Evolutionary conservation across 53 echinoderm and acorn worm species (phyloP), one percentile per base, ranked within the genome.

Genomic region (Arbacia lixula): DNA sequence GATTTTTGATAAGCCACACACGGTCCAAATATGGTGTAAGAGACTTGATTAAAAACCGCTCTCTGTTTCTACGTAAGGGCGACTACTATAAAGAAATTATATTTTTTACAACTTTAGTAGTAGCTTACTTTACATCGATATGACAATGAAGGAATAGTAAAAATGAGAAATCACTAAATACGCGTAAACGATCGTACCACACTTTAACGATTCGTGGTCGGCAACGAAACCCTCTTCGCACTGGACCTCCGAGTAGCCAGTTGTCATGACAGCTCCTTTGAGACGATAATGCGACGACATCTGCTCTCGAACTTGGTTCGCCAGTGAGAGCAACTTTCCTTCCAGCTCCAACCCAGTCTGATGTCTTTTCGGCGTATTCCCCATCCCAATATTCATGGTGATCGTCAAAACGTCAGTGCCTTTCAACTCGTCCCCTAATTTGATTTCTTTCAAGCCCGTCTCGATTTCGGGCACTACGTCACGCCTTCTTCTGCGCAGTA

Each of bases 171-270:
- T 46, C 46, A 46, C 8, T 46, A 46, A 46, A 46, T 10, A 46
- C 8, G 14, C 8, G 46, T 46, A 14, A n/a, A n/a, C n/a, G 8
- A 46, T 10, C 31, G 2, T 53, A 73, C 73, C 73, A 52, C 73
- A 73, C 52, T 73, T 73, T 28, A 52, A 73, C 4, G 73, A 28
- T 2, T 73, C 73, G 21, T 73, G 53, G 31, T 73, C 73, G 4
- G 73, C 53, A 33, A 73, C 35, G n/a, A 50, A 73, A 73, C 73
- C 73, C 25, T 51, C 73, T 1, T 73, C 73, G 73, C 73, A 73
- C 14, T 51, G 51, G 31, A 73, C 33, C 25, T 30, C 17, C 9
- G 73, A 73, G 34, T 52, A 73, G 1, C 73, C 73, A 8, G 73
- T 6, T 0, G 53, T 52, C 73, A 73, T 53, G 19, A 52, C 27